These are phyloP conservation scores for Dryobates pubescens DNA, from an alignment of 2,797 vertebrate species.

Conservation along the genomic window DNA sequence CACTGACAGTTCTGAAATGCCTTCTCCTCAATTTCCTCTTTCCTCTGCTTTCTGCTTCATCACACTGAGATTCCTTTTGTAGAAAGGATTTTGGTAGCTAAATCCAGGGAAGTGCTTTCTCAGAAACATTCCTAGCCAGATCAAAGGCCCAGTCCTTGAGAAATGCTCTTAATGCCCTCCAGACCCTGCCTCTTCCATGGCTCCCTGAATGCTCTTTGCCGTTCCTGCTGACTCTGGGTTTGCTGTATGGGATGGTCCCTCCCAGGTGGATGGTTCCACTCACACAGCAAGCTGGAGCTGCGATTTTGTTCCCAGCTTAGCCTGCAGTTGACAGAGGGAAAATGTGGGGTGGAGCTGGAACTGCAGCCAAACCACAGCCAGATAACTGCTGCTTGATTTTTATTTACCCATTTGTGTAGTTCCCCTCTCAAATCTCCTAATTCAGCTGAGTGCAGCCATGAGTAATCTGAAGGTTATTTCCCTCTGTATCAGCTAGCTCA, in stretches of 20 bases:
- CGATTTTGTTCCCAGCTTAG: neutral
- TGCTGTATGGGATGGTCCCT: neutral
- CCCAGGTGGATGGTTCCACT: neutral
- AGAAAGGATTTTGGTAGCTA: neutral
- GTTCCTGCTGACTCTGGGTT: neutral
- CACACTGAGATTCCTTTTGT: neutral
- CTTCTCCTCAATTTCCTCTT: neutral
- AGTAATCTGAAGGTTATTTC: neutral
- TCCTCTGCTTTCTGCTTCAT: neutral
- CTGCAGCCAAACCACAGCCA: neutral
- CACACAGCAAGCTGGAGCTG: neutral
- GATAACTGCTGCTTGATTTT: neutral
- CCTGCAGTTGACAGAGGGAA: neutral
- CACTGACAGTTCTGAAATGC: neutral
- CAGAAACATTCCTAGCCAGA: neutral
- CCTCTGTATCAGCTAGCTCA: neutral
- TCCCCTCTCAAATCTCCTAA: neutral
- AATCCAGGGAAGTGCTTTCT: neutral
- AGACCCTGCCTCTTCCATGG: neutral
- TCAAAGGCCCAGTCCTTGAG: neutral
- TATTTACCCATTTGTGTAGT: neutral
- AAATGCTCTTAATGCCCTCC: neutral
- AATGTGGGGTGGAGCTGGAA: constrained; percentile 1
- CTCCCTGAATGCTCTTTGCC: neutral
- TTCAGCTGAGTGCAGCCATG: neutral